These are phyloP conservation scores for Nannospalax galili DNA, from an alignment of 2,113 vertebrate genomes.

Conservation along the genomic window DNA sequence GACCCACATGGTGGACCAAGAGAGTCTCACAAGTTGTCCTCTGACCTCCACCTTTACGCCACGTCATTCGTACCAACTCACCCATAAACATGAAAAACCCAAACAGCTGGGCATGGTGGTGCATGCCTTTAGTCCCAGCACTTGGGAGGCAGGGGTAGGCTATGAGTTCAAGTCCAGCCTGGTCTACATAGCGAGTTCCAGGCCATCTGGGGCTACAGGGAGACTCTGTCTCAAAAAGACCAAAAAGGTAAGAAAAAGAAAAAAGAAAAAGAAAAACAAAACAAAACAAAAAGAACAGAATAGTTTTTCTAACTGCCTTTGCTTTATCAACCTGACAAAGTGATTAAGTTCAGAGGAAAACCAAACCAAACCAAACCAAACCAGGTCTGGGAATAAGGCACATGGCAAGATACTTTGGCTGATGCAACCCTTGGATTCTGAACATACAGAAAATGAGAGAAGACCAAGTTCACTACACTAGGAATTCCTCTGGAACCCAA, in stretches of 20 bases:
- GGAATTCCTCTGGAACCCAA: constrained; percentile 32
- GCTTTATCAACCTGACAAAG: not conserved
- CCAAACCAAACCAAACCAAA: no score
- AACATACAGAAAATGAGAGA: constrained; percentile 47
- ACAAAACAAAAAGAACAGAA: no score
- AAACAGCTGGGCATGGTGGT: no score
- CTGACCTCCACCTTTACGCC: not conserved
- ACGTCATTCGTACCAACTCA: not conserved
- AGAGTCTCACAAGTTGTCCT: not conserved
- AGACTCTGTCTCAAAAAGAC: no score
- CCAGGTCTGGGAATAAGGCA: not conserved
- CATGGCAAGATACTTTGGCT: not conserved
- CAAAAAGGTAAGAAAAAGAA: no score
- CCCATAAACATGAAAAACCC: no score
- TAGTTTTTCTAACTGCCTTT: not conserved
- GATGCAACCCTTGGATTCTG: not conserved
- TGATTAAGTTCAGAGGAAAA: not conserved
- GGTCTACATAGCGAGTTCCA: no score
- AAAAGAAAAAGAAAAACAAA: no score
- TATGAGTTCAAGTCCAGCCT: no score
- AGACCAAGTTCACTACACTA: constrained; percentile 32
- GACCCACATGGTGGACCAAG: not conserved
- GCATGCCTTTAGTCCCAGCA: no score
- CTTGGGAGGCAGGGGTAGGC: no score
- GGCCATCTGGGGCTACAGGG: no score